Conservation (phyloP, 2,888 invertebrate species). For the Pinctada fucata region DNA sequence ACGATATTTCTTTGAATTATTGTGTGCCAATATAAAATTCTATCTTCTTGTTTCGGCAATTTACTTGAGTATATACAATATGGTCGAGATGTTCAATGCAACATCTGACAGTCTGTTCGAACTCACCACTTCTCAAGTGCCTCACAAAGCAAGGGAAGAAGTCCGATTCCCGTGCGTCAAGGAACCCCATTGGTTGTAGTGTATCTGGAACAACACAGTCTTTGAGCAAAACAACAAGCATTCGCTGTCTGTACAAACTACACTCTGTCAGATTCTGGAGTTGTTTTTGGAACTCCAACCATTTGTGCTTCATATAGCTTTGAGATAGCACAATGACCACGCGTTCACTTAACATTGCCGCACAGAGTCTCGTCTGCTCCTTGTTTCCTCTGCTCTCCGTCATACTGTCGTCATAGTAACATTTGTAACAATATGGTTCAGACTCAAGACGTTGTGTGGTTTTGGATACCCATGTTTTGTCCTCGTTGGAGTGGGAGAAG, state of each 20-base stretch:
- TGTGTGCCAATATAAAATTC: too few relatives aligned
- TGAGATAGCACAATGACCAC: conserved; percentile 65
- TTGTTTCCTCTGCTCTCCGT: conserved; percentile 33
- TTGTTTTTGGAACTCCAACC: conserved; percentile 65
- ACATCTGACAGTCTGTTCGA: too few relatives aligned
- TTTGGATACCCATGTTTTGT: conserved; percentile 62
- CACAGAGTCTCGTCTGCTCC: conserved; percentile 64
- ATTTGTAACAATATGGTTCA: conserved; percentile 62
- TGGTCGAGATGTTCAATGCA: too few relatives aligned
- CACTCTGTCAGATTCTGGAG: conserved; percentile 63
- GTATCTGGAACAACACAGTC: conserved; percentile 67
- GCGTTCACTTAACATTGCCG: conserved; percentile 70
- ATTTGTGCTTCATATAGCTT: conserved; percentile 60
- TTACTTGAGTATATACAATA: too few relatives aligned
- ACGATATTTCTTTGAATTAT: too few relatives aligned
- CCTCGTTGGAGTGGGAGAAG: conserved; percentile 64
- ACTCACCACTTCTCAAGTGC: conserved; percentile 63
- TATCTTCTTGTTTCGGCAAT: too few relatives aligned
- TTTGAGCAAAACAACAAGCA: conserved; percentile 64
- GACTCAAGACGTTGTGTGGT: conserved; percentile 58
- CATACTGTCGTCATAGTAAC: conserved; percentile 51
- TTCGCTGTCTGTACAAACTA: conserved; percentile 64
- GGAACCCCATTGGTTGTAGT: conserved; percentile 55
- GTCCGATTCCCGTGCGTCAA: conserved; percentile 61
- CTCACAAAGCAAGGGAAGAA: conserved; percentile 62